These are phyloP conservation scores for Wiebesia pumilae DNA, from an alignment of 1,140 invertebrate species.

Conservation along the genomic window DNA sequence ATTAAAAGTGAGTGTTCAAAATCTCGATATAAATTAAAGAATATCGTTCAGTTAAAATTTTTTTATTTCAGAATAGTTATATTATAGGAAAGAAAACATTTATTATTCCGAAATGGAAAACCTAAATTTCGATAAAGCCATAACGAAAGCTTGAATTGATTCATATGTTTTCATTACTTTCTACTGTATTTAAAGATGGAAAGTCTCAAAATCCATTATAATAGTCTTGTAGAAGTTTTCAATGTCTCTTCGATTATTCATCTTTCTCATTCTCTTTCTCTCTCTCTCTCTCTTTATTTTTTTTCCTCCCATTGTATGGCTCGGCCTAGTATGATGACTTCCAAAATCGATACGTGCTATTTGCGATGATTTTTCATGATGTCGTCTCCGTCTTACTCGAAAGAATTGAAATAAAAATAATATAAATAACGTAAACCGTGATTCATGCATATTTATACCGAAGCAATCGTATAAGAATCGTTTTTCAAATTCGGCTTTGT, in stretches of 20 bases:
- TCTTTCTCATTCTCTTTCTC: background rate
- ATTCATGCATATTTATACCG: background rate
- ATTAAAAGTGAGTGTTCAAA: too few relatives aligned
- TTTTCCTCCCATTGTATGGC: background rate
- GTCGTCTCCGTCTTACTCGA: background rate
- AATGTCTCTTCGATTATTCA: constrained; percentile 5
- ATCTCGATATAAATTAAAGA: too few relatives aligned
- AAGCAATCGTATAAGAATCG: background rate
- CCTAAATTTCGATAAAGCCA: background rate
- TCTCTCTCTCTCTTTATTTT: background rate
- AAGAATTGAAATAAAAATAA: background rate
- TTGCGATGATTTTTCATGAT: constrained; percentile 12
- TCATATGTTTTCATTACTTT: constrained; percentile 36
- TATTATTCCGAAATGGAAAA: background rate
- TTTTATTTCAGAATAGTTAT: too few relatives aligned
- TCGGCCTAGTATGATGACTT: background rate
- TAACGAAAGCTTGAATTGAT: background rate
- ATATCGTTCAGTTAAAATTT: too few relatives aligned
- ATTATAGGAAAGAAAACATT: background rate
- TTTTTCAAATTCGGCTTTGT: background rate
- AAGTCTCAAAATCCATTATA: constrained; percentile 22
- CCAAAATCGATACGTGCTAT: constrained; percentile 30
- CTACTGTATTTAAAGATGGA: constrained; percentile 27
- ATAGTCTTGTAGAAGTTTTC: constrained; percentile 7
- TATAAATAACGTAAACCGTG: background rate